Percentiles rank a stretch among this genome's conserved stretches.
Evolutionary conservation across 2,888 invertebrate genomes (phyloP).

Genomic region (Meloe dianella): DNA sequence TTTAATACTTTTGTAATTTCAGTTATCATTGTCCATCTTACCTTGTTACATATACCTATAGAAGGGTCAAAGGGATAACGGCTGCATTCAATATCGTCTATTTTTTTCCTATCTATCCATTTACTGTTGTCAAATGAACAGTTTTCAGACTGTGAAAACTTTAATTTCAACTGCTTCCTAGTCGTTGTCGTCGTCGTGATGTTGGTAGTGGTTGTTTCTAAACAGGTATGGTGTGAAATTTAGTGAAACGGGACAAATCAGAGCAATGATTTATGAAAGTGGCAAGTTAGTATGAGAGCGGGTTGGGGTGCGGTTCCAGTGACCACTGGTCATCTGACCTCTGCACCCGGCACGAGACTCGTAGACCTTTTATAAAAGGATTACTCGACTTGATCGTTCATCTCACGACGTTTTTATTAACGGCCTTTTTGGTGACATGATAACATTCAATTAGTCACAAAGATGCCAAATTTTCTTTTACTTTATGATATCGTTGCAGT

Average conservation of each 20-base stretch:
- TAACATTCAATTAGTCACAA: constrained; percentile 32
- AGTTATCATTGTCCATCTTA: constrained; percentile 1
- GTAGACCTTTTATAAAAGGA: constrained; percentile 52
- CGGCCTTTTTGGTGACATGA: constrained; percentile 28
- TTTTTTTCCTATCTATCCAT: no score
- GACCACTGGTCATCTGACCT: constrained; percentile 53
- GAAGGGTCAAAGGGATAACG: constrained; percentile 6
- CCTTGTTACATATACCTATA: background rate
- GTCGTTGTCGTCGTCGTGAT: background rate
- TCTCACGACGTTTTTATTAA: constrained; percentile 36
- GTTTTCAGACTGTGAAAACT: background rate
- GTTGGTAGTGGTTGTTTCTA: no score
- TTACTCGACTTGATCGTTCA: constrained; percentile 44
- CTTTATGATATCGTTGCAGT: background rate
- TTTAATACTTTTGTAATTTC: constrained; percentile 11
- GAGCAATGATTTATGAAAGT: constrained; percentile 43
- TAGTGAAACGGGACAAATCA: constrained; percentile 19
- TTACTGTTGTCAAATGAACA: no score
- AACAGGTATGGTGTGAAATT: constrained; percentile 1
- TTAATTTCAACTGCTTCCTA: background rate
- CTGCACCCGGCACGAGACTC: constrained; percentile 52
- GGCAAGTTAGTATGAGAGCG: constrained; percentile 35
- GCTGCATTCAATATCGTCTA: background rate
- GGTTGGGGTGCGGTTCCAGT: constrained; percentile 35
- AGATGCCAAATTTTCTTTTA: background rate